Conservation (phyloP, 2,888 invertebrate genomes). For the Geophilus truncorum region DNA sequence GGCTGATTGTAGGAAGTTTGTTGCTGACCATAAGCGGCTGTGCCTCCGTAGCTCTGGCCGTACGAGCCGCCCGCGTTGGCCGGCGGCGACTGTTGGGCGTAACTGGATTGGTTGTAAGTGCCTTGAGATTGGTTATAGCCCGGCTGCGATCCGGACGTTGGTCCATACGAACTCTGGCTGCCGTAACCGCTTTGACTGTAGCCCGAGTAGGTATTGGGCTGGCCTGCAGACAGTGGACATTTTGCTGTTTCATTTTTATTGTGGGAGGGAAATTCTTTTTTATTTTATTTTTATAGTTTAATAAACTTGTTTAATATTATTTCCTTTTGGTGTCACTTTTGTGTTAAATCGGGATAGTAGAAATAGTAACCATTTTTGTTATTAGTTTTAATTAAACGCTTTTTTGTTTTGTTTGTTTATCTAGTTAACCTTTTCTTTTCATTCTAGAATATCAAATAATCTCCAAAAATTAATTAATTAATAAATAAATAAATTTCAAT, state of each 20-base stretch:
- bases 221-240: conserved; percentile 35
- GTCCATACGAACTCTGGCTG: conserved; percentile 29
- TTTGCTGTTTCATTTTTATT: not conserved
- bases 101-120: conserved; percentile 29
- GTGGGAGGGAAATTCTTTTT: not conserved
- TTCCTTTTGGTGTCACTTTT: not conserved
- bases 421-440: no score
- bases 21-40: conserved; percentile 34
- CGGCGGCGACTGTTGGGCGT: conserved; percentile 21
- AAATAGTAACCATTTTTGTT: no score
- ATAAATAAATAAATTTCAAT: no score
- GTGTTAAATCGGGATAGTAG: not conserved
- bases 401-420: no score
- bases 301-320: not conserved
- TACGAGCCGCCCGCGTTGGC: not conserved
- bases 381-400: no score
- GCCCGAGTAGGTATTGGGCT: conserved; percentile 37
- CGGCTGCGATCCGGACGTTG: not conserved
- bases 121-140: conserved; percentile 32
- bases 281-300: not conserved
- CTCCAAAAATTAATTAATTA: no score
- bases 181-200: conserved; percentile 37
- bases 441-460: no score
- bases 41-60: not conserved
- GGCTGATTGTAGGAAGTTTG: conserved; percentile 22